Percentiles rank a stretch among this genome's conserved stretches.
These are phyloP conservation scores for Pemphigus obesinymphae DNA, from an alignment of 1,140 invertebrate species.

Conservation along the genomic window DNA sequence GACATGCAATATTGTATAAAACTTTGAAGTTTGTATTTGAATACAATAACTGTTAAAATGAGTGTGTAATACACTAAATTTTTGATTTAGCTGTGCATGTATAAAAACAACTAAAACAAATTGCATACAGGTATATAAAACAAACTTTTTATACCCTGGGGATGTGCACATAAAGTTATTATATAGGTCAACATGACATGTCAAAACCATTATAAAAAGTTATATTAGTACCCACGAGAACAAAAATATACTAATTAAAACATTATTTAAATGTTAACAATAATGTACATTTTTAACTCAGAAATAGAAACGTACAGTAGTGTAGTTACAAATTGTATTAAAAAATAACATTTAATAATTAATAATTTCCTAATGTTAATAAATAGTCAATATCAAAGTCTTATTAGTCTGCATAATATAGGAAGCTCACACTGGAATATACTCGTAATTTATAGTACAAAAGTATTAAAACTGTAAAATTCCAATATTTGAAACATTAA, in stretches of 20 bases:
- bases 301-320: neutral
- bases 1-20: neutral
- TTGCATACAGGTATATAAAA: neutral
- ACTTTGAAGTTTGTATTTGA: too few relatives aligned
- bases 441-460: neutral
- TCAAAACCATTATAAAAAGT: neutral
- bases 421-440: conserved; percentile 21
- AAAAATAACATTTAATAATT: neutral
- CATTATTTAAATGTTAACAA: neutral
- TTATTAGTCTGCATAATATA: conserved; percentile 15
- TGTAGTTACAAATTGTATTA: neutral
- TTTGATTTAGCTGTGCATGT: neutral
- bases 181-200: neutral
- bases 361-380: neutral
- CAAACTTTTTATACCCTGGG: neutral
- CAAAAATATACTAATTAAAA: neutral
- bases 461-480: neutral
- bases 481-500: neutral
- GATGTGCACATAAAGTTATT: neutral
- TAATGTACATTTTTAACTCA: neutral
- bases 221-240: neutral
- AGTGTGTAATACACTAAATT: too few relatives aligned
- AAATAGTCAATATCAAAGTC: neutral
- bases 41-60: too few relatives aligned
- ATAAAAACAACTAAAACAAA: neutral